Base-by-base conservation (phyloP, 2,797 vertebrate genomes). In the Spinibarbus caldwelli region DNA sequence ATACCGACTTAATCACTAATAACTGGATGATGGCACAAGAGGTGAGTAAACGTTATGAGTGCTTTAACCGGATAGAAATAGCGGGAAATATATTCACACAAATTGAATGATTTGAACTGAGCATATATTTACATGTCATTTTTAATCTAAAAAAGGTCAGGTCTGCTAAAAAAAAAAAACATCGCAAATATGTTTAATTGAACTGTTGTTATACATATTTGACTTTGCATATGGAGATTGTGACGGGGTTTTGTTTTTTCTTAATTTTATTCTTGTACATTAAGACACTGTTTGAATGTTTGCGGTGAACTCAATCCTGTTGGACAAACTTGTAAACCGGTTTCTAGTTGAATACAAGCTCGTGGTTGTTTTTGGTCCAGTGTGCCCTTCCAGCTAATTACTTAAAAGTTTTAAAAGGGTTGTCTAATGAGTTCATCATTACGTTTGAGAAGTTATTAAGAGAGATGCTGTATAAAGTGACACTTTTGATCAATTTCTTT, bases 401-500 rank as follows among this genome's bases (percentile, higher is more conserved):
- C 78, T 34, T 93, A 45, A 8, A 10, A 5, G 4, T 52, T 47
- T 75, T 86, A 79, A 47, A 49, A 12, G 9, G 31, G 10, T 6
- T n/a, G 10, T 29, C 43, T 45, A 72, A 45, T 19, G 43, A 19
- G 17, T 29, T 73, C 4, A 19, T 47, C n/a, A 17, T 45, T 47
- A 21, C 19, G n/a, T 15, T 10, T 72, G 19, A 29, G 15, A 45
- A 5, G 15, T 73, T 45, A 29, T 9, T 9, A 29, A 29, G 6
- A 45, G 43, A 45, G 4, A 9, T 29, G 23, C 12, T 38, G 14
- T 70, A 6, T 38, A 26, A 41, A 41, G 41, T 45, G 41, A 72
- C 68, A 14, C 68, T 1, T 2, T 26, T 7, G 36, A 41, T 43
- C 3, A 5, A 47, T 23, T 4, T 75, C 14, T 36, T 19, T 49